Evolutionary conservation across 2,888 invertebrate species (phyloP), one percentile per base, ranked within the genome.

Genomic region (Synanthedon tipuliformis): DNA sequence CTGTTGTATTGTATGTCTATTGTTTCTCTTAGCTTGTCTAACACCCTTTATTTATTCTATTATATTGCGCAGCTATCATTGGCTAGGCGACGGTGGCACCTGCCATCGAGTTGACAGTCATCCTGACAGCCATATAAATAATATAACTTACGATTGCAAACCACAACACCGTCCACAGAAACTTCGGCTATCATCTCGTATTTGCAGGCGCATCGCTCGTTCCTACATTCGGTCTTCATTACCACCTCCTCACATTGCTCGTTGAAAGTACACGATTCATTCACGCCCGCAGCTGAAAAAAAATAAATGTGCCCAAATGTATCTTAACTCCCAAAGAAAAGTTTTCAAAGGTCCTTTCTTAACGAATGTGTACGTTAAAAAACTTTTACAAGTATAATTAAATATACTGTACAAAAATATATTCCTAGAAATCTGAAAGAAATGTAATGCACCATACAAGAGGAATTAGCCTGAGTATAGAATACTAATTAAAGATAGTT

Each of bases 221-320:
- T 94, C 56, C 92, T 89, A 78, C 95, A 95, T 78, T 93, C 94
- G 40, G 95, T 95, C 84, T 92, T 92, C 66, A 88, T 88, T 60
- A 92, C 91, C 62, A 88, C 87, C 57, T 89, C 88, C 73, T 95
- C 94, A 85, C 95, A 95, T 83, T 95, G 95, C 74, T 94, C 94
- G 78, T 91, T 92, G 88, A 95, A 95, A 73, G 90, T 90, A 71
- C 95, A 95, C 50, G 92, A 89, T 73, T 94, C 94, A 88, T 95
- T 95, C 67, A 95, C 91, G 60, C 90, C 89, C 52, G 91, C 92
- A 77, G 90, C 95, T 95, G 90, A 41, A 90, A 90, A 61, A 34
- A 34, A 34, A 34, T 10, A 8, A 34, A 34, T 34, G 8, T 34
- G 3, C 8, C 53, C n/a, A 49, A 49, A 45, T 45, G 3, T 45